Percentiles rank a stretch among this genome's conserved stretches.
Evolutionary conservation across 1,140 invertebrate genomes (phyloP).

Genomic region (Sesamia nonagrioides): DNA sequence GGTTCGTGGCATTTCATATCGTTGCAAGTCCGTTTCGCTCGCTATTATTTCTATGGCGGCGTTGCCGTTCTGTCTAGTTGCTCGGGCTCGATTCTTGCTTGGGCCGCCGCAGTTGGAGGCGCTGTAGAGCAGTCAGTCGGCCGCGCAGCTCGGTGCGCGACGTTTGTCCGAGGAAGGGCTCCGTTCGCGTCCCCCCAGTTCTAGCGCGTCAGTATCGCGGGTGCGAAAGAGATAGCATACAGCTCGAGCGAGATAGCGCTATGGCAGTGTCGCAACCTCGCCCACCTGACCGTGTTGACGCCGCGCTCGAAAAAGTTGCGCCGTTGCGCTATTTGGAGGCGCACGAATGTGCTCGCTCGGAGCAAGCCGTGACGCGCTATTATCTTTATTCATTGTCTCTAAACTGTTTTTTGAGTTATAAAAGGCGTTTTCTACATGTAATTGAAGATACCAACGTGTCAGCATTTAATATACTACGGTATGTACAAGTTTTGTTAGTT

Average conservation of each 20-base stretch:
- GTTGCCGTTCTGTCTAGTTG: slow-evolving; percentile 73
- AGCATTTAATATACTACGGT: slow-evolving; percentile 63
- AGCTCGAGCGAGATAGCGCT: slow-evolving; percentile 69
- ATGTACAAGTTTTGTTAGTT: slow-evolving; percentile 66
- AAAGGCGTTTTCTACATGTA: slow-evolving; percentile 43
- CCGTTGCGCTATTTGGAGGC: slow-evolving; percentile 86
- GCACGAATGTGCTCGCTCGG: slow-evolving; percentile 82
- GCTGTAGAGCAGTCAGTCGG: slow-evolving; percentile 80
- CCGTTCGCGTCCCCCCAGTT: slow-evolving; percentile 67
- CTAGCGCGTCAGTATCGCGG: slow-evolving; percentile 56
- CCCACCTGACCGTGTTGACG: slow-evolving; percentile 87
- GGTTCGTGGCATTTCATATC: slow-evolving; percentile 82
- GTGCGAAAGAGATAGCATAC: slow-evolving; percentile 72
- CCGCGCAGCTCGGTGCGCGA: slow-evolving; percentile 84
- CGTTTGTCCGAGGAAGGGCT: slow-evolving; percentile 80
- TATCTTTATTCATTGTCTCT: slow-evolving; percentile 76
- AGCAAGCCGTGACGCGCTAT: slow-evolving; percentile 79
- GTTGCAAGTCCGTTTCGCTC: slow-evolving; percentile 78
- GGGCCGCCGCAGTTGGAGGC: slow-evolving; percentile 61
- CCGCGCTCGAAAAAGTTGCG: slow-evolving; percentile 86
- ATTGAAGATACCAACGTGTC: slow-evolving; percentile 63
- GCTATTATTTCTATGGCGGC: slow-evolving; percentile 74
- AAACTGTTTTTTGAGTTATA: slow-evolving; percentile 71
- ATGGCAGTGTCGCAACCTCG: slow-evolving; percentile 86
- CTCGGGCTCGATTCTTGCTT: slow-evolving; percentile 75